A percentile compares a stretch with the other conserved stretches of the same genome.
Evolutionary conservation across 2,888 invertebrate species (phyloP).

Genomic region (Athalia circularis): DNA sequence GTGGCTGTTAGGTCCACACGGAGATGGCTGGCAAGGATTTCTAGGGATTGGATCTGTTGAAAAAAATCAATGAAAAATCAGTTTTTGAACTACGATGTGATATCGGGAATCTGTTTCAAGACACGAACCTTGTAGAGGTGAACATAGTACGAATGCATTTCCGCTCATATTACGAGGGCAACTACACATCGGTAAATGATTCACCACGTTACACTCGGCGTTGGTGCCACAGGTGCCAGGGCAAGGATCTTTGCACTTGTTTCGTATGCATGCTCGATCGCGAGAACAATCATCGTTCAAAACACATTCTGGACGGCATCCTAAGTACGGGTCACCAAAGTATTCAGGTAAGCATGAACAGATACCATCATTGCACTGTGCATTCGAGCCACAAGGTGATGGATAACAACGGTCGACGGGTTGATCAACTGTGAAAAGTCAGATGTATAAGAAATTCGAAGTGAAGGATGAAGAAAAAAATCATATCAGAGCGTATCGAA

Average conservation of each 20-base stretch:
- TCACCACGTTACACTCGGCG: conserved; percentile 83
- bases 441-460: conserved; percentile 13
- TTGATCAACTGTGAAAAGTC: conserved; percentile 56
- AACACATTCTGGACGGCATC: conserved; percentile 73
- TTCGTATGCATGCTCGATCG: conserved; percentile 72
- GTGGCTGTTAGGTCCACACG: conserved; percentile 87
- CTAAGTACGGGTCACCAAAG: conserved; percentile 77
- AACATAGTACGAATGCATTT: conserved; percentile 82
- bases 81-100: conserved; percentile 43
- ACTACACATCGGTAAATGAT: conserved; percentile 77
- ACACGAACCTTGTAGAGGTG: conserved; percentile 76
- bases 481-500: conserved; percentile 60
- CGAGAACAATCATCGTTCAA: conserved; percentile 73
- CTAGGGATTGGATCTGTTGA: conserved; percentile 60
- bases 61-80: conserved; percentile 49
- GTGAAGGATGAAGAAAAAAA: background rate
- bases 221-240: conserved; percentile 84
- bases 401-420: conserved; percentile 79
- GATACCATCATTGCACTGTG: conserved; percentile 78
- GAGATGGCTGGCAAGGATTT: conserved; percentile 77
- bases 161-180: conserved; percentile 83
- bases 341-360: conserved; percentile 80
- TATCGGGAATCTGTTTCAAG: conserved; percentile 44
- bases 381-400: conserved; percentile 84
- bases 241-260: conserved; percentile 79